phyloP scores from a whole-genome alignment of 2,797 vertebrate genomes.

The Borostomias antarcticus region DNA sequence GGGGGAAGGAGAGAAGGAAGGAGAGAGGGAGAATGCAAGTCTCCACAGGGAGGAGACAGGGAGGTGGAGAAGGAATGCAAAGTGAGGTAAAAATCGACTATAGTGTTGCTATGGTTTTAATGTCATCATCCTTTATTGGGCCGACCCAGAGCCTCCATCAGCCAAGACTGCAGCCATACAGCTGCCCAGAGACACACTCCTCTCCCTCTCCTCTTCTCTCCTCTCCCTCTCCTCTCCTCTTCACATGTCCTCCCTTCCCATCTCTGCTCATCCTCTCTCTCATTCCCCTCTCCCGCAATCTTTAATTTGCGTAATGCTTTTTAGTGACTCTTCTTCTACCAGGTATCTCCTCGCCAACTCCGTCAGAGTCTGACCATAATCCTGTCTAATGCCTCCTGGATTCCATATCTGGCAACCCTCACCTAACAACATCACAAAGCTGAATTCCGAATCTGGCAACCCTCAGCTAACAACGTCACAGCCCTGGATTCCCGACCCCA shows the following conservation, averaged over 20 bases:
- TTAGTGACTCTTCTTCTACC: conserved; percentile 32
- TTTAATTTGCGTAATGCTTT: conserved; percentile 34
- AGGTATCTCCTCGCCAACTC: conserved; percentile 21
- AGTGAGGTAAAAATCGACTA: conserved; percentile 47
- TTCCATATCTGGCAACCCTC: conserved; percentile 27
- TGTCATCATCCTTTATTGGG: conserved; percentile 44
- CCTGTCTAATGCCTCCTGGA: conserved; percentile 30
- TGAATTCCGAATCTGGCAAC: conserved; percentile 40
- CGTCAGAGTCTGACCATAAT: conserved; percentile 18
- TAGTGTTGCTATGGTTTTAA: conserved; percentile 45
- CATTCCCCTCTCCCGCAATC: conserved; percentile 2
- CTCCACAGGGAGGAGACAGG: conserved; percentile 17
- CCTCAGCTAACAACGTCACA: background rate
- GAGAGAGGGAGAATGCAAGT: conserved; percentile 3
- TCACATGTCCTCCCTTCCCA: conserved; percentile 43
- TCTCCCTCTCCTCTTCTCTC: conserved; percentile 6
- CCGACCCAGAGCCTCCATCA: conserved; percentile 23
- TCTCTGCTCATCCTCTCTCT: conserved; percentile 22
- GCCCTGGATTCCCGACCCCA: conserved; percentile 51
- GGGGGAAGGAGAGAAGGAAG: background rate
- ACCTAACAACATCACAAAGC: conserved; percentile 39
- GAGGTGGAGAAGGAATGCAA: conserved; percentile 38
- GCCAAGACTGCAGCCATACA: conserved; percentile 49
- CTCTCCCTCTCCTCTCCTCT: conserved; percentile 33
- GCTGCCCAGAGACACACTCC: conserved; percentile 42